Base-by-base conservation (phyloP, 2,113 vertebrate genomes). In the Ginglymostoma cirratum region DNA sequence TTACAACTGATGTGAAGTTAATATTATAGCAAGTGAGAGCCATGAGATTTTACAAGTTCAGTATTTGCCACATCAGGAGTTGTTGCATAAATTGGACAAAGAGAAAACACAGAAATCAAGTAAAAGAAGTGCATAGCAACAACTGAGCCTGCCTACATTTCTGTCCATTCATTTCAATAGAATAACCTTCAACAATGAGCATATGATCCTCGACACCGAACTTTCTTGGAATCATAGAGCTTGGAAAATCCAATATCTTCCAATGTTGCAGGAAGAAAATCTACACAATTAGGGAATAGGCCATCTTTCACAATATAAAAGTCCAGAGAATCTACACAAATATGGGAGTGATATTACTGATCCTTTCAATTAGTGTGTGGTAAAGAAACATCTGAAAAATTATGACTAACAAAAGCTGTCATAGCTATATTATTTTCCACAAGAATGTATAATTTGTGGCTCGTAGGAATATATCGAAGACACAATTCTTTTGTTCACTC, bases 301-400 rank as follows among this genome's bases (percentile, higher is more conserved):
- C 90, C 21, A 65, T 67, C 17, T 67, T 67, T 67, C 17, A 67
- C n/a, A 93, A 1, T 67, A 23, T 19, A 67, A 17, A 93, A 93
- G 42, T 61, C 83, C 65, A 92, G 14, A 65, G 55, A 92, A 65
- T 92, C 65, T 65, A n/a, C 5, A 65, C 30, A 38, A 86, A 86
- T 45, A 45, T 42, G 83, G 17, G 19, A 17, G 17, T 8, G 17
- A 55, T 55, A 89, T 89, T 55, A 27, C 86, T 34, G 45, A 34
- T 34, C 55, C 52, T 85, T 48, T 85, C 42, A 85, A 5, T 30
- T 42, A 94, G 34, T 45, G 7, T 45, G 42, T 70, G 92, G 66
- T 70, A 94, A 94, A 69, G 30, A 69, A 94, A 69, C 66, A 94
- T 94, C 66, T 94, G 34, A 42, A 94, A 70, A 66, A 69, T 61